Base-by-base conservation (phyloP, 2,797 vertebrate genomes). In the Staurois parvus region DNA sequence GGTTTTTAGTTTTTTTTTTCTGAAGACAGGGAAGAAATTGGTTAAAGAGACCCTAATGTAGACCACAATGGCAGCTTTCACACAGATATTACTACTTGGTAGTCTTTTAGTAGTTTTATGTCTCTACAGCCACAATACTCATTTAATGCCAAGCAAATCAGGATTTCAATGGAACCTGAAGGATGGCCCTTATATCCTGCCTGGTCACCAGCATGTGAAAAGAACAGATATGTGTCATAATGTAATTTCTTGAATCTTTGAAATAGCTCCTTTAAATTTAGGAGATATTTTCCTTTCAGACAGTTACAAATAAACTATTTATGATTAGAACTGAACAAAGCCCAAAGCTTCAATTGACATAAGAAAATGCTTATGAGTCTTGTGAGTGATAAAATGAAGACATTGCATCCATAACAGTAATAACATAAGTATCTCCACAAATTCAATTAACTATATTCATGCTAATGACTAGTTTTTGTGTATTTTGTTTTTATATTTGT, bases 201-300 rank as follows among this genome's bases (percentile, higher is more conserved):
- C 89, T 87, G 88, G 86, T 89, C 89, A 87, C 52, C 83, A 85
- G 72, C 89, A 90, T 87, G 85, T 87, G 89, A 91, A 91, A 89
- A 90, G 87, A 92, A 91, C 91, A 93, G 93, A 92, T 91, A 89
- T 92, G 88, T 91, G 92, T 91, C 91, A 88, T 85, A 87, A 88
- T 89, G 88, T 93, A 94, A 93, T 92, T 88, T 90, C 76, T 79
- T 87, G 87, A 77, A 93, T 93, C 89, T 94, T 89, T 92, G 88
- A 93, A 92, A 89, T 77, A 90, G 90, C 81, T 30, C 68, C 92
- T 91, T 91, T 88, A 88, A 2, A 88, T 73, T 92, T 90, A 89
- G 76, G 88, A 88, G 81, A 70, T 88, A 89, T 91, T 93, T 92
- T 37, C 90, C 83, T 78, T 76, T 88, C 72, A 89, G 84, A 83